phyloP scores from a whole-genome alignment of 2,888 invertebrate species.

The Acrocera orbiculus region DNA sequence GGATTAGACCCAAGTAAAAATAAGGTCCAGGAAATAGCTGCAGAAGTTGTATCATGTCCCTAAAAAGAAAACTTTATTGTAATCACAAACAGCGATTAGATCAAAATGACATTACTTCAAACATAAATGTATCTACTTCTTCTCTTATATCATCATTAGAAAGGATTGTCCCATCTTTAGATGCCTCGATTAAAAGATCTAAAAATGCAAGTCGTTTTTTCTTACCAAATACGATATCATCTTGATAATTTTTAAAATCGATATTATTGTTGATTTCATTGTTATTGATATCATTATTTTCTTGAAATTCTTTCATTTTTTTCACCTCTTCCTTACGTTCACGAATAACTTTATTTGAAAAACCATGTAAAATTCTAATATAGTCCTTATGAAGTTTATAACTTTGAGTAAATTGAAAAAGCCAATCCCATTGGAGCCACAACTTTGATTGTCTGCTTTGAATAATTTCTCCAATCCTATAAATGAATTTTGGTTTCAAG shows the following conservation, averaged over 20 bases:
- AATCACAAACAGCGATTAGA: slow-evolving; percentile 7
- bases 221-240: slow-evolving; percentile 20
- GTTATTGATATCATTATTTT: slow-evolving; percentile 16
- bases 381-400: slow-evolving; percentile 37
- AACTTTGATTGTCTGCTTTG: slow-evolving; percentile 38
- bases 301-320: slow-evolving; percentile 19
- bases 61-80: slow-evolving; percentile 12
- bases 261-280: slow-evolving; percentile 17
- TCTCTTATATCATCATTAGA: slow-evolving; percentile 36
- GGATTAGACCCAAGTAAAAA: slow-evolving; percentile 28
- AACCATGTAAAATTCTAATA: slow-evolving; percentile 32
- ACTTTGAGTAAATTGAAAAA: slow-evolving; percentile 38
- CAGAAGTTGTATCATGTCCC: slow-evolving; percentile 31
- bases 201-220: slow-evolving; percentile 39
- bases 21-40: slow-evolving; percentile 31
- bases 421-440: slow-evolving; percentile 41
- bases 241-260: slow-evolving; percentile 15
- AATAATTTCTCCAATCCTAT: slow-evolving; percentile 35
- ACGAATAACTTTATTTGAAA: slow-evolving; percentile 34
- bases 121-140: slow-evolving; percentile 49
- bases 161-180: slow-evolving; percentile 32
- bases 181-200: slow-evolving; percentile 38
- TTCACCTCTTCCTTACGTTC: slow-evolving; percentile 31
- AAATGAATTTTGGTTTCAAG: no score
- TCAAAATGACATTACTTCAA: slow-evolving; percentile 29